Base-by-base conservation (phyloP, 2,888 invertebrate species). In the Osedax fenrisi region DNA sequence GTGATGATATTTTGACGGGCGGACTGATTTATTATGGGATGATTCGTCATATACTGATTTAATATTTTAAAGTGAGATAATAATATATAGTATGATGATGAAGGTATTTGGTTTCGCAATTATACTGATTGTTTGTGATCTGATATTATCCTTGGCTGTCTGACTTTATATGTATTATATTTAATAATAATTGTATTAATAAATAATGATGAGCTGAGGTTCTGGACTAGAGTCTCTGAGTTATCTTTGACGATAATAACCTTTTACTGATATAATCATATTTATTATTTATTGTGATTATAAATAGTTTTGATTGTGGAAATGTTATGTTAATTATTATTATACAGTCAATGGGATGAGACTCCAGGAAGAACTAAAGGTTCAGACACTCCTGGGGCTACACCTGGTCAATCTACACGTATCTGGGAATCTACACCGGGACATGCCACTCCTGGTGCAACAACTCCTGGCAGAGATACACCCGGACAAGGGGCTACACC, bases 361-460 rank as follows among this genome's bases (percentile, higher is more conserved):
- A 95, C 95, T 0, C 95, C 95, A 0, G 94, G 93, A 62, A 85
- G 84, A 1, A 85, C 86, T 13, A 78, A 75, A 41, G 86, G 85
- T 0, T 82, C 84, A 27, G 85, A 84, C 24, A 86, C 86, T 0
- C 86, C 86, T 5, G 83, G 85, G 1, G 94, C 93, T 0, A 96
- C 96, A 2, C 95, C 96, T 0, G 90, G 90, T 0, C 87, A 89
- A 56, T 91, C 92, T 21, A 91, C 92, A 0, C 89, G 94, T 77
- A 91, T 93, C 85, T 97, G 97, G 96, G 96, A 96, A 82, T 90
- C 95, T 2, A 98, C 96, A 0, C 96, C 96, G 0, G 94, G 93
- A 0, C 94, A 94, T 83, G 89, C 91, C 77, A 93, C 92, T 0
- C 94, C 94, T 0, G 91, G 91, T 0, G 88, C 89, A 76, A 88